Percentiles rank a stretch among this genome's conserved stretches.
Evolutionary conservation across 2,888 invertebrate species (phyloP).

Genomic region (Sminthurinus aureus): DNA sequence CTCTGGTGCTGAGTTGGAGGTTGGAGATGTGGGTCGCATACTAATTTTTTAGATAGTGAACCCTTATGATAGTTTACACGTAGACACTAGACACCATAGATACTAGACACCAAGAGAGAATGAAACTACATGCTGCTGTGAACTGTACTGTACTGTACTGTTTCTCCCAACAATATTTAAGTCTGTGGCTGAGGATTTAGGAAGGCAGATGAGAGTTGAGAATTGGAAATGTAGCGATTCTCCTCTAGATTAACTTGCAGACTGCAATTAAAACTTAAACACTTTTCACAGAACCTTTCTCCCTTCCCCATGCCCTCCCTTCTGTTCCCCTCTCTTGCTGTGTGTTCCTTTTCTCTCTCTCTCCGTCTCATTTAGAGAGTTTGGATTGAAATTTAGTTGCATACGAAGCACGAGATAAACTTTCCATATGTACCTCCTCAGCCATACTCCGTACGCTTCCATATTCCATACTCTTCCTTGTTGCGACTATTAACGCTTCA

Average conservation of each 20-base stretch:
- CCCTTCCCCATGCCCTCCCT: not conserved
- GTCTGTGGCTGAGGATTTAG: not conserved
- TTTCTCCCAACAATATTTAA: not conserved
- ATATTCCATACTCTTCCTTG: not conserved
- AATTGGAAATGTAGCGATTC: conserved; percentile 23
- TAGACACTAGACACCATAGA: no score
- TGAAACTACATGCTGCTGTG: not conserved
- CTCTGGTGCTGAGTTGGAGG: conserved; percentile 8
- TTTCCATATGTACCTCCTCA: not conserved
- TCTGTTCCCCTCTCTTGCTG: not conserved
- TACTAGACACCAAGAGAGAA: not conserved
- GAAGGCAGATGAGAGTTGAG: conserved; percentile 10
- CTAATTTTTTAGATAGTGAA: conserved; percentile 12
- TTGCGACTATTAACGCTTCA: not conserved
- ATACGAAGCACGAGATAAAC: not conserved
- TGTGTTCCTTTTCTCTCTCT: not conserved
- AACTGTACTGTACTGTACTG: no score
- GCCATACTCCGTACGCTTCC: no score
- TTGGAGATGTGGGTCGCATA: conserved; percentile 22
- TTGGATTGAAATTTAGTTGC: conserved; percentile 1
- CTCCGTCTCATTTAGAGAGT: not conserved
- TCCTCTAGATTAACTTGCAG: conserved; percentile 29
- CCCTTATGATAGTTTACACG: conserved; percentile 2
- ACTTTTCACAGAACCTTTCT: conserved; percentile 23
- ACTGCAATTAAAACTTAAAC: conserved; percentile 1